Percentiles rank a stretch among this genome's conserved stretches.
phyloP scores from a whole-genome alignment of 2,113 vertebrate genomes.

The Columba livia region DNA sequence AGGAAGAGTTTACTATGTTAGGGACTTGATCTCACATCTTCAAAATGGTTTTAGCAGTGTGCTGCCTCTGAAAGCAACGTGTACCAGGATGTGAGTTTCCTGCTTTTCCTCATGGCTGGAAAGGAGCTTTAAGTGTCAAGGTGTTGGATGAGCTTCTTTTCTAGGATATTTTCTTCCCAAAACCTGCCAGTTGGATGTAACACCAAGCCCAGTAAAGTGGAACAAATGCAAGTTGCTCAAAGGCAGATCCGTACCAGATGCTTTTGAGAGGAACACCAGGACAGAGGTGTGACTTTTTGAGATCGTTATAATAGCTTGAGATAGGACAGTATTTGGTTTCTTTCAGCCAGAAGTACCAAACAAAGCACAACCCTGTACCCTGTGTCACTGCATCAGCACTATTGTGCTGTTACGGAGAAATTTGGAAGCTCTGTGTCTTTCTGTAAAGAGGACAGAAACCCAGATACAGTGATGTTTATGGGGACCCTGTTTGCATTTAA shows the following conservation, averaged over 20 bases:
- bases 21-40: background rate
- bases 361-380: background rate
- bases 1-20: background rate
- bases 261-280: background rate
- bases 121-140: background rate
- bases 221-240: background rate
- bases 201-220: background rate
- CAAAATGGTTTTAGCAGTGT: background rate
- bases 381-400: accelerated
- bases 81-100: background rate
- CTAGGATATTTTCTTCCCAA: background rate
- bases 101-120: background rate
- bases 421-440: background rate
- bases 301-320: background rate
- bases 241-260: background rate
- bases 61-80: background rate
- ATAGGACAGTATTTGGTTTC: background rate
- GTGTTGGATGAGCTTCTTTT: background rate
- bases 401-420: background rate
- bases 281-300: background rate
- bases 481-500: background rate
- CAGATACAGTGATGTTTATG: background rate
- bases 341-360: background rate
- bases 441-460: background rate
- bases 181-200: background rate